Evolutionary conservation across 2,888 invertebrate genomes (phyloP), one percentile per base, ranked within the genome.

Genomic region (Agrilus cyanescens): DNA sequence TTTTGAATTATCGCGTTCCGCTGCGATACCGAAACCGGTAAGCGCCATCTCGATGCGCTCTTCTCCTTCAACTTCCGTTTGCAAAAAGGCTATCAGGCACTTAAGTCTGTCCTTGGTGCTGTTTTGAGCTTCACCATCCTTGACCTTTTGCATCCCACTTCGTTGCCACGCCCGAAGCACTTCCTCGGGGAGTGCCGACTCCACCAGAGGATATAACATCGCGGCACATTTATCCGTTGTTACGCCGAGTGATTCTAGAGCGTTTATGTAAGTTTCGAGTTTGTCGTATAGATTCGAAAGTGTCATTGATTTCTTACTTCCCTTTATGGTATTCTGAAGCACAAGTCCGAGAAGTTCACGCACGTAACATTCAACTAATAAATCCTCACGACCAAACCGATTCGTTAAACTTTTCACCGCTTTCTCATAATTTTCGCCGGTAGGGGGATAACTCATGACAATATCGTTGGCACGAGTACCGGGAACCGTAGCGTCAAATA

Each of bases 111-210:
- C n/a, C n/a, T n/a, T n/a, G n/a, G n/a, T n/a, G n/a, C n/a, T n/a
- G n/a, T n/a, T n/a, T n/a, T n/a, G n/a, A n/a, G n/a, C n/a, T n/a
- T n/a, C n/a, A n/a, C n/a, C n/a, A n/a, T n/a, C n/a, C n/a, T n/a
- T n/a, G n/a, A n/a, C 18, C 3, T 18, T 18, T 18, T 18, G 18
- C 18, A 18, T 37, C 4, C 18, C 13, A 13, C 40, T 32, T 34
- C 38, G 6, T 37, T 45, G 45, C 57, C 58, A 60, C 1, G 50
- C 51, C 30, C 51, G 29, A 14, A 57, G 44, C 12, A 54, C 42
- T 18, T 52, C 50, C 12, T 56, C 54, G 4, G 57, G 58, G 6
- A 59, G 33, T 31, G 51, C 50, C 2, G 54, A 57, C 41, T 58
- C 58, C 6, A 58, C 57, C 2, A 59, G 43, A 8, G 30, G 38